Base-by-base conservation (phyloP, 1,140 invertebrate species). In the Drusus annulatus region DNA sequence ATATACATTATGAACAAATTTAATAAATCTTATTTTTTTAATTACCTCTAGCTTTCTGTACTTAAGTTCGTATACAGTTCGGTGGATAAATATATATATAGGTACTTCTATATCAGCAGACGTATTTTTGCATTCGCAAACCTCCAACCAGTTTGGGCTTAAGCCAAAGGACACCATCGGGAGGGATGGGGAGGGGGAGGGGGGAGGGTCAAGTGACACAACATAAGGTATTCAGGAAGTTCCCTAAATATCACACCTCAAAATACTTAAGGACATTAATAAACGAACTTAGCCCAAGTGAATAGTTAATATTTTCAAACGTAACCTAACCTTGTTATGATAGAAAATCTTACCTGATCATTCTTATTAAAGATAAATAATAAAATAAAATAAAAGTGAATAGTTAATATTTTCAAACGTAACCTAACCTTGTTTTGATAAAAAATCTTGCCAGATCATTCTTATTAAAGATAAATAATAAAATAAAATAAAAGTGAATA, bases 41-140 rank as follows among this genome's bases (percentile, higher is more conserved):
- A 28, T 28, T 13, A 19, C 21, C 68, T 23, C 7, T 2, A 8
- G 36, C 36, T 16, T 36, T 21, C 68, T 23, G 21, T 71, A 52
- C 23, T 15, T 17, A n/a, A 50, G 45, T 51, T 17, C 17, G 50
- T 71, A 54, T 19, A 51, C 68, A 45, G 4, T 13, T 10, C 28
- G 7, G 28, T 28, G 16, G 8, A 60, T 7, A 13, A 13, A 8
- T 5, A 8, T 5, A 17, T 23, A 23, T 23, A 16, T 56, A 5
- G 58, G 17, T 23, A 8, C 8, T 52, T 51, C 19, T 2, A 50
- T 51, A 71, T 15, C n/a, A 50, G 17, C 45, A 10, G 68, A 71
- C 19, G 19, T 60, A 60, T 51, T 71, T 71, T 71, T 71, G 45
- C 68, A 71, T 71, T 71, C 50, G 45, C 50, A 54, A 71, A 25